These are phyloP conservation scores for Drosophila gunungcola DNA, from an alignment of 1,140 invertebrate genomes.

Conservation along the genomic window DNA sequence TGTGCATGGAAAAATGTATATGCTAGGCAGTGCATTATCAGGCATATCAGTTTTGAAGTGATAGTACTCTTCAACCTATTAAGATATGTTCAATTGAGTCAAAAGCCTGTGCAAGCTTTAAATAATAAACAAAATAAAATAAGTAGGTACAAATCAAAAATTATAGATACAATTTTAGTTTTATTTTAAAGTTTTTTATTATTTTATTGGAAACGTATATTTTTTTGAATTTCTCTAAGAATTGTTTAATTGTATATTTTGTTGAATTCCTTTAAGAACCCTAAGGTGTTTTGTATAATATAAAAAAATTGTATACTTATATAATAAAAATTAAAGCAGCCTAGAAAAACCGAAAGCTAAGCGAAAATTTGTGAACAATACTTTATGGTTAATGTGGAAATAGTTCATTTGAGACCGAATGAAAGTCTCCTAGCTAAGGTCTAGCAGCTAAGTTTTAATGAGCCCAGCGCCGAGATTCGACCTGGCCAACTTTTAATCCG, in stretches of 20 bases:
- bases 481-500: constrained; percentile 47
- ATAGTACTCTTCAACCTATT: neutral
- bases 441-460: constrained; percentile 67
- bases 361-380: constrained; percentile 10
- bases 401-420: constrained; percentile 5
- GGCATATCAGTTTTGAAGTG: constrained; percentile 7
- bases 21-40: constrained; percentile 7
- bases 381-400: neutral
- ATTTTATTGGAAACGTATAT: too few species aligned
- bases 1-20: constrained; percentile 2
- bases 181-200: too few species aligned
- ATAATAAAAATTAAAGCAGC: too few species aligned
- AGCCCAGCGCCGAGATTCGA: constrained; percentile 49
- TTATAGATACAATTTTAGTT: too few species aligned
- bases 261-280: too few species aligned
- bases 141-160: too few species aligned
- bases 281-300: too few species aligned
- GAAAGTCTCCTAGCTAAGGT: constrained; percentile 46
- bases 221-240: too few species aligned
- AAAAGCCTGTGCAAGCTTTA: too few species aligned
- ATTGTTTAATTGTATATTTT: too few species aligned
- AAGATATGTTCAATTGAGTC: neutral
- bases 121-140: too few species aligned
- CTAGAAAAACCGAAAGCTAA: neutral
- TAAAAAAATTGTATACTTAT: too few species aligned